Percentiles rank a stretch among this genome's conserved stretches.
Evolutionary conservation across 2,113 vertebrate species (phyloP).

Genomic region (Albula goreensis): DNA sequence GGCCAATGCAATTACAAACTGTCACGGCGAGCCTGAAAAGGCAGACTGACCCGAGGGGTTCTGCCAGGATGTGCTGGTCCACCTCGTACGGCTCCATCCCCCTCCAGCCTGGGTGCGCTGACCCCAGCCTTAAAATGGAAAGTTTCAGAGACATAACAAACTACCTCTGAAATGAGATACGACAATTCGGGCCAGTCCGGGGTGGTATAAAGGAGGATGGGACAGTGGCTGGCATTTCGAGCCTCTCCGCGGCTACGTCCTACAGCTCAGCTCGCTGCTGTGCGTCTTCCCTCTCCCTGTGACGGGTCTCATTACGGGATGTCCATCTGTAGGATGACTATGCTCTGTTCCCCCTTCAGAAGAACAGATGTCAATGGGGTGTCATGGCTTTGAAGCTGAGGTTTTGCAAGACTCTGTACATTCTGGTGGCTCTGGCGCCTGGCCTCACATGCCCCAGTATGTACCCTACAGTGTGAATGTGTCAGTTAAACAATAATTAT

Average conservation of each 20-base stretch:
- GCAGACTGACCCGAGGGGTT: background rate
- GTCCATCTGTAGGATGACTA: background rate
- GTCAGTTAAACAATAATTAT: too few species aligned
- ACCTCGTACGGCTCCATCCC: background rate
- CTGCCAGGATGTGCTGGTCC: background rate
- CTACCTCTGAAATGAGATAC: background rate
- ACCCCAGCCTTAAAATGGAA: background rate
- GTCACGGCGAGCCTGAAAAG: slow-evolving; percentile 5
- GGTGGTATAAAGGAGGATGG: background rate
- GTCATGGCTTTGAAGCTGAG: background rate
- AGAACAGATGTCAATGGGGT: background rate
- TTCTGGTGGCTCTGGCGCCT: too few species aligned
- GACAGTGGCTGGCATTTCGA: background rate
- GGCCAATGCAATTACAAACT: slow-evolving; percentile 12
- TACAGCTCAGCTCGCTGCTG: background rate
- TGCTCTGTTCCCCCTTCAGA: background rate
- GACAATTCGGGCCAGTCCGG: background rate
- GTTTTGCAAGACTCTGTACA: too few species aligned
- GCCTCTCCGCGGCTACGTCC: background rate
- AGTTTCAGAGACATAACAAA: background rate
- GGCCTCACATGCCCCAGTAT: too few species aligned
- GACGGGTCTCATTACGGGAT: background rate
- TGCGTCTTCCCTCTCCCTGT: background rate
- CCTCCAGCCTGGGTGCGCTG: background rate
- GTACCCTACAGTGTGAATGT: too few species aligned